Evolutionary conservation across 2,888 invertebrate genomes (phyloP).

Genomic region (Pinctada fucata): DNA sequence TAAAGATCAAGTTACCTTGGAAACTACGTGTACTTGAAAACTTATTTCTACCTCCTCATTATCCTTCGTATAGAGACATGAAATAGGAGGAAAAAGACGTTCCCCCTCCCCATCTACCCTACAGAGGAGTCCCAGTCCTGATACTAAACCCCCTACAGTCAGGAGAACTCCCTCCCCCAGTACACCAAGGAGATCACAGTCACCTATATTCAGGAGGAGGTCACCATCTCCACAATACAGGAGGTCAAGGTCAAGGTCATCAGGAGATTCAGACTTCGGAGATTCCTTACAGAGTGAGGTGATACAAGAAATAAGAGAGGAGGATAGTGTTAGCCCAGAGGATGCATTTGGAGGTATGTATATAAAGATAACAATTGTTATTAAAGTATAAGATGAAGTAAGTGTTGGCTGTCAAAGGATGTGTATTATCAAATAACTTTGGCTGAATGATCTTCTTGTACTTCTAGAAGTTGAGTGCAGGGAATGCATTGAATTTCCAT

Average conservation of each 20-base stretch:
- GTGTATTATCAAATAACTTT: no score
- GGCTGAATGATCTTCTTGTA: no score
- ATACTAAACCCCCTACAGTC: slow-evolving; percentile 50
- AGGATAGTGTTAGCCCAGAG: slow-evolving; percentile 36
- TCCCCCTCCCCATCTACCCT: slow-evolving; percentile 48
- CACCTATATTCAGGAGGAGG: slow-evolving; percentile 54
- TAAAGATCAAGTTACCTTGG: no score
- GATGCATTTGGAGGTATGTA: slow-evolving; percentile 38
- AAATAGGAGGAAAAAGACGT: background rate
- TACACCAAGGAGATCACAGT: slow-evolving; percentile 43
- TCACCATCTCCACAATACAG: slow-evolving; percentile 58
- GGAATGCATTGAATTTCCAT: no score
- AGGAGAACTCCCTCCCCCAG: slow-evolving; percentile 48
- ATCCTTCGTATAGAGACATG: no score
- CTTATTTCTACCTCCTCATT: no score
- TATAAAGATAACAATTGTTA: no score
- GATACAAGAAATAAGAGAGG: slow-evolving; percentile 46
- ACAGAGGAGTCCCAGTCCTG: slow-evolving; percentile 49
- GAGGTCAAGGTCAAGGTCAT: slow-evolving; percentile 52
- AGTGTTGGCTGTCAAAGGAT: no score
- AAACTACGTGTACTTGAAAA: no score
- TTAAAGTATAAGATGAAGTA: no score
- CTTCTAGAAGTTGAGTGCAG: no score
- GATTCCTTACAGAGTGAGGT: slow-evolving; percentile 64
- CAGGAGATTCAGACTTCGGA: slow-evolving; percentile 63